Conservation (phyloP, 2,113 vertebrate species). For the Ammodytes marinus region DNA sequence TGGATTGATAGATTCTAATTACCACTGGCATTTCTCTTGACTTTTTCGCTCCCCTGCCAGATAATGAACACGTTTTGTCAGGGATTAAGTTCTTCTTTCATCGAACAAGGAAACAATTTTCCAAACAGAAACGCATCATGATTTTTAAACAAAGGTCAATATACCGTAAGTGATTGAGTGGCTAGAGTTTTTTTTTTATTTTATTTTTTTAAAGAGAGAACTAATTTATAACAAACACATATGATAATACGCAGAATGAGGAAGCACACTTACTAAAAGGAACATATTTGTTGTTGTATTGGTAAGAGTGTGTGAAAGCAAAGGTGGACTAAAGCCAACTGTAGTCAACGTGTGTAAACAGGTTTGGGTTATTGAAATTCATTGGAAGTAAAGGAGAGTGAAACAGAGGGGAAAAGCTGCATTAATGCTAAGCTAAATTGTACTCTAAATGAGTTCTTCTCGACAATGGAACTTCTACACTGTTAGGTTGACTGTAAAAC, state of each 20-base stretch:
- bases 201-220: neutral
- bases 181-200: too few relatives aligned
- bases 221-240: conserved; percentile 3
- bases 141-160: neutral
- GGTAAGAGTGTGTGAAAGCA: neutral
- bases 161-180: neutral
- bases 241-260: conserved; percentile 16
- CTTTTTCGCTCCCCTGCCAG: neutral
- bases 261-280: conserved; percentile 33
- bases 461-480: neutral
- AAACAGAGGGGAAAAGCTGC: neutral
- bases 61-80: neutral
- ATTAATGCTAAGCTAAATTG: neutral
- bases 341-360: conserved; percentile 3
- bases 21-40: conserved; percentile 25
- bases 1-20: neutral
- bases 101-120: neutral
- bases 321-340: neutral
- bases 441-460: neutral
- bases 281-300: conserved; percentile 5
- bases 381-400: neutral
- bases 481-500: neutral
- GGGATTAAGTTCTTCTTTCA: conserved; percentile 3
- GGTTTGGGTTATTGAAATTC: neutral
- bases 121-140: neutral